Evolutionary conservation across 2,888 invertebrate genomes (phyloP).

Genomic region (Mimas tiliae): DNA sequence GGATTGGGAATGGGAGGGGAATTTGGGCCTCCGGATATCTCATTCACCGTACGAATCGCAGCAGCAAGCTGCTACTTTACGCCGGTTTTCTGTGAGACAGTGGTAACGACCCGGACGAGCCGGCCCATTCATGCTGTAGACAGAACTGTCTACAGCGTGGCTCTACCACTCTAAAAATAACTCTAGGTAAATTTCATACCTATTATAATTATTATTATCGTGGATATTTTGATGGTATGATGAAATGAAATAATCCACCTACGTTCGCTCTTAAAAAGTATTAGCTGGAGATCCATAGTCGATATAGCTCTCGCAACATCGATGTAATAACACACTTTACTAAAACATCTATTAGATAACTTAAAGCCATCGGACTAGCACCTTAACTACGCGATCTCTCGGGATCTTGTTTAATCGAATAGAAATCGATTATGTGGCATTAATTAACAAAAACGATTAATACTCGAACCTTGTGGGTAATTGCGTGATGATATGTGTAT

Average conservation of each 20-base stretch:
- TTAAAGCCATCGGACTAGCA: conserved; percentile 12
- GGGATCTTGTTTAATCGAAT: conserved; percentile 19
- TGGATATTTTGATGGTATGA: background rate
- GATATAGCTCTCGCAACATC: conserved; percentile 2
- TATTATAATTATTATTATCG: too few species aligned
- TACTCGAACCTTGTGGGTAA: conserved; percentile 11
- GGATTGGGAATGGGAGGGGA: too few species aligned
- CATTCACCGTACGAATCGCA: too few species aligned
- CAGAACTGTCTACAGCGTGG: too few species aligned
- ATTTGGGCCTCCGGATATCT: too few species aligned
- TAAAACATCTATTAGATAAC: conserved; percentile 19
- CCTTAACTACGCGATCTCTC: conserved; percentile 15
- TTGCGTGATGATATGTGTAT: background rate
- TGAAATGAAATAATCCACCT: background rate
- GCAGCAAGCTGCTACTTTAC: too few species aligned
- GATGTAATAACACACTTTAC: conserved; percentile 15
- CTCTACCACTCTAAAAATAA: too few species aligned
- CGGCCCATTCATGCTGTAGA: too few species aligned
- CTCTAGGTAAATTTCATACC: too few species aligned
- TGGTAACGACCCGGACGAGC: too few species aligned
- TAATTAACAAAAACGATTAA: conserved; percentile 17
- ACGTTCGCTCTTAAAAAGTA: background rate
- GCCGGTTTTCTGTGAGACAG: too few species aligned
- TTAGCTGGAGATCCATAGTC: background rate
- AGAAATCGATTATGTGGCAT: conserved; percentile 13